A percentile compares a stretch with the other conserved stretches of the same genome.
These are phyloP conservation scores for Entelurus aequoreus DNA, from an alignment of 2,113 vertebrate species.

Conservation along the genomic window DNA sequence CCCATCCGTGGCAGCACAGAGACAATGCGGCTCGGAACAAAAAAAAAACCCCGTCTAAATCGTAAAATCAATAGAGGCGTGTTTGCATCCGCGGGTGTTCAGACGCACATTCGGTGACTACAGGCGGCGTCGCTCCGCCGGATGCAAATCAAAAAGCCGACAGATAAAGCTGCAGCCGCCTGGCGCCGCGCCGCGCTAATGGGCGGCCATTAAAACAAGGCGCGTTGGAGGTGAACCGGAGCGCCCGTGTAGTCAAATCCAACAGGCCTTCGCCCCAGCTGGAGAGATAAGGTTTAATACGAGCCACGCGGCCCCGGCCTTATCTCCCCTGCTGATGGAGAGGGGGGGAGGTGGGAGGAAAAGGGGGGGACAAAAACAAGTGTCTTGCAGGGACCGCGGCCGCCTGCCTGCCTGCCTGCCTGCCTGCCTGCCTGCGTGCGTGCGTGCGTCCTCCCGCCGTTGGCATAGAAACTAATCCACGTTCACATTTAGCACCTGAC, in stretches of 20 bases:
- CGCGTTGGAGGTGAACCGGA: constrained; percentile 57
- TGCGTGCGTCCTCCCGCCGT: constrained; percentile 67
- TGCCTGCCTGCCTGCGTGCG: constrained; percentile 33
- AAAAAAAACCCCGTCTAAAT: constrained; percentile 15
- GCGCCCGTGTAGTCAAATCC: constrained; percentile 58
- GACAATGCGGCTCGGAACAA: constrained; percentile 27
- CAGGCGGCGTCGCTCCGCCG: background rate
- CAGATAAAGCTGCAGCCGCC: constrained; percentile 11
- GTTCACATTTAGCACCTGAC: constrained; percentile 76
- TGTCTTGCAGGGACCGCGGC: constrained; percentile 67
- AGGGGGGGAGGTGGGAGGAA: constrained; percentile 36
- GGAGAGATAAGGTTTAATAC: constrained; percentile 70
- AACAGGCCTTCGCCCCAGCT: constrained; percentile 65
- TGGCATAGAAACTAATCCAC: constrained; percentile 78
- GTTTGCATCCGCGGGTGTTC: constrained; percentile 21
- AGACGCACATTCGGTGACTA: constrained; percentile 7
- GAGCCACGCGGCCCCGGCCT: constrained; percentile 53
- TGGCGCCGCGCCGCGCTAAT: constrained; percentile 50
- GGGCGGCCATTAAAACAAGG: constrained; percentile 62
- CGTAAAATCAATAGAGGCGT: constrained; percentile 32
- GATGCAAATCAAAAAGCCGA: constrained; percentile 11
- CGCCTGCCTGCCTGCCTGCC: constrained; percentile 54
- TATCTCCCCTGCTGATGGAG: constrained; percentile 63
- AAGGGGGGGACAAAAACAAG: constrained; percentile 65
- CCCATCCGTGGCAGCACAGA: constrained; percentile 40